Percentiles rank a stretch among this genome's conserved stretches.
phyloP scores from a whole-genome alignment of 2,797 vertebrate species.

The Cuculus canorus region DNA sequence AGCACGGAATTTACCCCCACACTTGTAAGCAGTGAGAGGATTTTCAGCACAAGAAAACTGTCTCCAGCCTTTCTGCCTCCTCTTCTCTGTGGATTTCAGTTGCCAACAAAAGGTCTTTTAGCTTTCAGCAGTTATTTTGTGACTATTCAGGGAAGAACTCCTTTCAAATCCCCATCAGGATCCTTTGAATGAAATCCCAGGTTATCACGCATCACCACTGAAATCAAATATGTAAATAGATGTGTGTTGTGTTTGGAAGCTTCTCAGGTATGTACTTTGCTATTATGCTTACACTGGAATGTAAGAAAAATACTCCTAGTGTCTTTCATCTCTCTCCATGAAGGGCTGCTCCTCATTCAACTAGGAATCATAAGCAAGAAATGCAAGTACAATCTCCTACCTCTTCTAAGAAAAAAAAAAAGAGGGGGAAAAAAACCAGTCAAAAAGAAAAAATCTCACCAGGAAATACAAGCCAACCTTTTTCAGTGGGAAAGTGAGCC shows the following conservation, averaged over 20 bases:
- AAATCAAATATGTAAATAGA: slow-evolving; percentile 76
- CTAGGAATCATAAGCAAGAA: slow-evolving; percentile 58
- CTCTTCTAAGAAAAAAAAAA: background rate
- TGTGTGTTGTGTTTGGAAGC: slow-evolving; percentile 74
- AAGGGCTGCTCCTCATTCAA: slow-evolving; percentile 63
- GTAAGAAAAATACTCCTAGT: slow-evolving; percentile 68
- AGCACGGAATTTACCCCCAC: background rate
- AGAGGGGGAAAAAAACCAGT: fast-evolving
- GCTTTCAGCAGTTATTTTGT: slow-evolving; percentile 60
- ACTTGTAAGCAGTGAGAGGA: background rate
- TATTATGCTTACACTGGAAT: slow-evolving; percentile 72
- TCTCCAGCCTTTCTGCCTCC: background rate
- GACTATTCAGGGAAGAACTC: slow-evolving; percentile 56
- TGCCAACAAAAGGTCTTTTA: slow-evolving; percentile 60
- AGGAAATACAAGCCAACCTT: background rate
- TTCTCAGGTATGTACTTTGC: slow-evolving; percentile 73
- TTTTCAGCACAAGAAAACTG: slow-evolving; percentile 37
- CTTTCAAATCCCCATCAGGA: slow-evolving; percentile 66
- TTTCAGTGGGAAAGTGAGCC: background rate
- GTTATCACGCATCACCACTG: slow-evolving; percentile 71
- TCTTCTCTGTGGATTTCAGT: background rate
- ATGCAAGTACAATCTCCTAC: background rate
- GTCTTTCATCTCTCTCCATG: slow-evolving; percentile 73
- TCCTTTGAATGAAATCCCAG: slow-evolving; percentile 73
- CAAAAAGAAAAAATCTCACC: background rate